phyloP scores from a whole-genome alignment of 2,888 invertebrate species.

The Nemotelus pantherinus region DNA sequence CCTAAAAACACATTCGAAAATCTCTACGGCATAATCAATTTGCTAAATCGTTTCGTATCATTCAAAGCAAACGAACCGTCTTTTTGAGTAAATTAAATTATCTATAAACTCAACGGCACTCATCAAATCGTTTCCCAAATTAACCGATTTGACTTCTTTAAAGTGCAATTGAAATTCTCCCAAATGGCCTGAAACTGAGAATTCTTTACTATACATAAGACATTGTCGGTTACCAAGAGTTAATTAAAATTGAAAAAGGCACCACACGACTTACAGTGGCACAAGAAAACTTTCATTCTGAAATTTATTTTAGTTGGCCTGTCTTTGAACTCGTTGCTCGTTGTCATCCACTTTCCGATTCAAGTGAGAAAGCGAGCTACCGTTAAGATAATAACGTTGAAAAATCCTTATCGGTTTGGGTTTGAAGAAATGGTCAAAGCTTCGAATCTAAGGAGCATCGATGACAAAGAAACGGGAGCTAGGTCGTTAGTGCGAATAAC shows the following conservation, averaged over 20 bases:
- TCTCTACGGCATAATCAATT: too few species aligned
- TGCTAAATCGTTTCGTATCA: too few species aligned
- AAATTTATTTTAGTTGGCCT: slow-evolving; percentile 1
- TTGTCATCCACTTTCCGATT: not conserved
- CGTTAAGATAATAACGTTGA: slow-evolving; percentile 16
- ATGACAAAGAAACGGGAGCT: slow-evolving; percentile 5
- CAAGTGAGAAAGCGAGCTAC: not conserved
- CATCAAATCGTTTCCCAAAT: not conserved
- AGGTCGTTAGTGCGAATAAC: slow-evolving; percentile 1
- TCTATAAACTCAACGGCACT: not conserved
- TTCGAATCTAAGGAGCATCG: not conserved
- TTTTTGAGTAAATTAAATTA: not conserved
- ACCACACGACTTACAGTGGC: not conserved
- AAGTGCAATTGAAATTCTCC: slow-evolving; percentile 28
- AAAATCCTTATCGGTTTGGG: not conserved
- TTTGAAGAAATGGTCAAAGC: too few species aligned
- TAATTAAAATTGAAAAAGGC: slow-evolving; percentile 29
- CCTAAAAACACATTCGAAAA: too few species aligned
- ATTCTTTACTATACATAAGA: slow-evolving; percentile 6
- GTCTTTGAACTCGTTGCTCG: not conserved
- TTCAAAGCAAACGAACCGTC: not conserved
- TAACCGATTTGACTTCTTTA: not conserved
- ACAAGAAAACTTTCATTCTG: slow-evolving; percentile 1
- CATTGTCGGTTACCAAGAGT: slow-evolving; percentile 16
- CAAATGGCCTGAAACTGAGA: not conserved